Percentiles rank a stretch among this genome's conserved stretches.
These are phyloP conservation scores for Scolopax mira DNA, from an alignment of 2,113 vertebrate genomes.

Conservation along the genomic window DNA sequence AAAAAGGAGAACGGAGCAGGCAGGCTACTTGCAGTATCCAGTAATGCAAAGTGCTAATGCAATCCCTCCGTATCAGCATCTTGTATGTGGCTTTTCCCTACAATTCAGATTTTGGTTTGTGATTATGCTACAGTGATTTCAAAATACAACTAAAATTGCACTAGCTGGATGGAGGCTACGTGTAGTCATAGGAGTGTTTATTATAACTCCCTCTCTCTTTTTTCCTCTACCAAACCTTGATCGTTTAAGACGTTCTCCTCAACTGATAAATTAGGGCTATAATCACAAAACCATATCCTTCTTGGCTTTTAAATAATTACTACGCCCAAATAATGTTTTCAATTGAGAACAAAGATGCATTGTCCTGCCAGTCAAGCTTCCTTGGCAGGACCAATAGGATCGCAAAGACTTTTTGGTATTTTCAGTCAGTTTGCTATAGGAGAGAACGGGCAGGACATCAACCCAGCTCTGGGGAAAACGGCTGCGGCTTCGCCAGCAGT, in stretches of 20 bases:
- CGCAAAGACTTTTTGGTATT: not conserved
- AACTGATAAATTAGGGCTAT: not conserved
- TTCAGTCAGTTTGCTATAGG: not conserved
- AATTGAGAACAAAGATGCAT: constrained; percentile 30
- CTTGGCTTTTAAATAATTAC: constrained; percentile 15
- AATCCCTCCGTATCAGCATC: not conserved
- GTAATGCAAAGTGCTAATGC: not conserved
- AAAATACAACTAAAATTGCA: not conserved
- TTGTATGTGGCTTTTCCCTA: not conserved
- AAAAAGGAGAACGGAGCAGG: not conserved
- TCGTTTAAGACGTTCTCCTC: not conserved
- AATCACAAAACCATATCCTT: not conserved
- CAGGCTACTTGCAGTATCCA: not conserved
- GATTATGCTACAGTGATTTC: not conserved
- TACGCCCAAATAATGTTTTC: not conserved
- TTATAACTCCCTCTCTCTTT: not conserved
- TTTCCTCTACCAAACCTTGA: not conserved
- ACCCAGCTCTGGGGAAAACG: not conserved
- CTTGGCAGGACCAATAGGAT: not conserved
- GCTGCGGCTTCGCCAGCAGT: fast-evolving
- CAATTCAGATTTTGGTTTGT: not conserved
- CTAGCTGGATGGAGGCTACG: not conserved
- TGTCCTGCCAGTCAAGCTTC: not conserved
- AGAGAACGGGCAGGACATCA: not conserved
- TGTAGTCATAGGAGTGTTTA: not conserved